Base-by-base conservation (phyloP, 2,797 vertebrate genomes). In the Acrossocheilus wenchowensis region DNA sequence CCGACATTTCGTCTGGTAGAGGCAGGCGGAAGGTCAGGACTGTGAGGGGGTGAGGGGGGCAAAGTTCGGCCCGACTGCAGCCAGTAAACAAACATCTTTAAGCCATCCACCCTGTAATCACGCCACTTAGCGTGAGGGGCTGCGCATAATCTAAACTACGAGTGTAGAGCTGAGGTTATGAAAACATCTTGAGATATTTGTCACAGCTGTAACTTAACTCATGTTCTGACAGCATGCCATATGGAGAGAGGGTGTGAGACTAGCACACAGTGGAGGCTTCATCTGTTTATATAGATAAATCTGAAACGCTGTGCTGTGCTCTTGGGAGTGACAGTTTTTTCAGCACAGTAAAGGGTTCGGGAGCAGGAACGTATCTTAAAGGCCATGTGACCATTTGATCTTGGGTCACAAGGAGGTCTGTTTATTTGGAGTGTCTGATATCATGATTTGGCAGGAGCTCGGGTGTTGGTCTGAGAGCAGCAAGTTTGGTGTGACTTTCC, bases 11-110 rank as follows among this genome's bases (percentile, higher is more conserved):
- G 80, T 88, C 78, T 86, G 87, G 48, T 81, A 87, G 85, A 89
- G 85, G 48, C 54, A 71, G 77, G 82, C 11, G 60, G 30, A 89
- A 82, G 88, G 89, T 91, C 89, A 91, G 62, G 57, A 68, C 50
- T 77, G 60, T 72, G 83, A 48, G 75, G 86, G 71, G 23, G 83
- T 81, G 43, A 26, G 12, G 69, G 41, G 45, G 79, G 74, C 86
- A 77, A 82, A 86, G 48, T 48, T 12, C 26, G 2, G 43, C 72
- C 26, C n/a, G 41, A 21, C n/a, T 30, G 3, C 64, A 86, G 78
- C 43, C 82, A 57, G 73, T 77, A 88, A 84, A 88, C 84, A 87
- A 74, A 72, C 84, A 84, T 45, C 78, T 79, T 66, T 41, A 7
- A 34, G 64, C 19, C 21, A 77, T 86, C 71, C 57, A 60, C 30